Evolutionary conservation across 2,888 invertebrate genomes (phyloP), one percentile per base, ranked within the genome.

Genomic region (Salpingus planirostris): DNA sequence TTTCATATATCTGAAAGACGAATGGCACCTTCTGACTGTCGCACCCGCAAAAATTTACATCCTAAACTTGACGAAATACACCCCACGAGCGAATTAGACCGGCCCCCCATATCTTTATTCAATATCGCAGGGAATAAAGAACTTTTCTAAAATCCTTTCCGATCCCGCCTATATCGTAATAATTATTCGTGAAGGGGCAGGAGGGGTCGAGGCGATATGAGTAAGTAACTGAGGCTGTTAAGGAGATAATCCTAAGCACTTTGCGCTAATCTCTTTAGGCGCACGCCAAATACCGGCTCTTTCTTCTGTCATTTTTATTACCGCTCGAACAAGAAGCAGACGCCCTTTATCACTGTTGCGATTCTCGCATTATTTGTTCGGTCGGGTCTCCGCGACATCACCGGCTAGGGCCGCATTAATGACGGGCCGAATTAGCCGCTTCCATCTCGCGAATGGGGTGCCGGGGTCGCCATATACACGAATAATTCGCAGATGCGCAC

Each of bases 1-100:
- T 46, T 49, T 46, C 36, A 37, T 40, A 45, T 44, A 36, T 28
- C 25, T 25, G 31, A 14, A 35, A 38, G 43, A 36, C 39, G 40
- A 35, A 39, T 40, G 29, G 24, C 15, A 15, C n/a, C n/a, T n/a
- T n/a, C n/a, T n/a, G n/a, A n/a, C n/a, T n/a, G n/a, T n/a, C n/a
- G n/a, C n/a, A n/a, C n/a, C n/a, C n/a, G n/a, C n/a, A n/a, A n/a
- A n/a, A n/a, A n/a, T n/a, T n/a, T n/a, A n/a, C n/a, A n/a, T n/a
- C n/a, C n/a, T n/a, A n/a, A n/a, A n/a, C n/a, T n/a, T n/a, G n/a
- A n/a, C n/a, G n/a, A n/a, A n/a, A n/a, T n/a, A n/a, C n/a, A n/a
- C n/a, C n/a, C n/a, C n/a, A n/a, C n/a, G n/a, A n/a, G n/a, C n/a
- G n/a, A n/a, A n/a, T n/a, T n/a, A n/a, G n/a, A n/a, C n/a, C n/a